phyloP scores from a whole-genome alignment of 2,888 invertebrate genomes.

The Rhaphigaster nebulosa region DNA sequence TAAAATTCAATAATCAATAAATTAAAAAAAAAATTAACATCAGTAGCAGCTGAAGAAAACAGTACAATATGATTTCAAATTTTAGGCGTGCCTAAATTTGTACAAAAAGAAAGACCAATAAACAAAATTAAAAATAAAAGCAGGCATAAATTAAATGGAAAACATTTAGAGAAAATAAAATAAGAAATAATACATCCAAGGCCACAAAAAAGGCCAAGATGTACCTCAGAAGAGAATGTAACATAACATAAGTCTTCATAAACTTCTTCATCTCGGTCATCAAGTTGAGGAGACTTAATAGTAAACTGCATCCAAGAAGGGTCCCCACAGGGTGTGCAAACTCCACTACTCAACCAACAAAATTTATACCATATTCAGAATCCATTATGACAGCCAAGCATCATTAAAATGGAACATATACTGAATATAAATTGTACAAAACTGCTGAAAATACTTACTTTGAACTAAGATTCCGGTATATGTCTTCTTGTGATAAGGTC shows the following conservation, averaged over 20 bases:
- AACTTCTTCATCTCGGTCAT: slow-evolving; percentile 79
- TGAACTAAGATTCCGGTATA: slow-evolving; percentile 82
- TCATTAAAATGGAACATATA: slow-evolving; percentile 54
- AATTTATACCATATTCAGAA: neutral
- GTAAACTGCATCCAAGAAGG: slow-evolving; percentile 77
- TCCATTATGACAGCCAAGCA: neutral
- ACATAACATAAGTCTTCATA: slow-evolving; percentile 92
- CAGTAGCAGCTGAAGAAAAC: slow-evolving; percentile 10
- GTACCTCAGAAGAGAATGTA: slow-evolving; percentile 83
- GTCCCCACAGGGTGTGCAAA: slow-evolving; percentile 67
- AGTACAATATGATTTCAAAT: slow-evolving; percentile 19
- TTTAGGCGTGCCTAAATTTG: slow-evolving; percentile 21
- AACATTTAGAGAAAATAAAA: slow-evolving; percentile 64
- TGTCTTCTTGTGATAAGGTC: slow-evolving; percentile 85
- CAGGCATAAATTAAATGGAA: slow-evolving; percentile 64
- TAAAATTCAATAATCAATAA: neutral
- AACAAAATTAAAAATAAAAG: slow-evolving; percentile 62
- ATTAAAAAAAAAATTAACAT: neutral
- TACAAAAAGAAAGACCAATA: slow-evolving; percentile 61
- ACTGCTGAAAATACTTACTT: slow-evolving; percentile 75
- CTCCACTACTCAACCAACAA: slow-evolving; percentile 60
- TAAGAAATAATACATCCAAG: slow-evolving; percentile 62
- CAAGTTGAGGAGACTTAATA: slow-evolving; percentile 74
- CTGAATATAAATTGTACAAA: neutral
- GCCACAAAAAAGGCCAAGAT: slow-evolving; percentile 58